A percentile compares a stretch with the other conserved stretches of the same genome.
phyloP scores from a whole-genome alignment of 2,888 invertebrate species.

The Apamea monoglypha region DNA sequence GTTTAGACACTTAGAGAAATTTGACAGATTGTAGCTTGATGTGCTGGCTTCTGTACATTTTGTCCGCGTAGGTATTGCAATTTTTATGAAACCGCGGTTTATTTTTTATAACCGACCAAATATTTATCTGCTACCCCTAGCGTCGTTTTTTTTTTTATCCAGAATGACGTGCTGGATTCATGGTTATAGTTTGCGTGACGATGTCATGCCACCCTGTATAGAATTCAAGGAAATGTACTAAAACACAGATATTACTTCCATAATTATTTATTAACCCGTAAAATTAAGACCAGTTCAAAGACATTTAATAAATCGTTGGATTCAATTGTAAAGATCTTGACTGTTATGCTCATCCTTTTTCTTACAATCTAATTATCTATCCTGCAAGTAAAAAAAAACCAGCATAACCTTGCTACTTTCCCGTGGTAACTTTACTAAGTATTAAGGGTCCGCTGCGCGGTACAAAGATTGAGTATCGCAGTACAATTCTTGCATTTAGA shows the following conservation, averaged over 20 bases:
- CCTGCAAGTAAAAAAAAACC: background rate
- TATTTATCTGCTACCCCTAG: too few relatives aligned
- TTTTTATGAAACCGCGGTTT: too few relatives aligned
- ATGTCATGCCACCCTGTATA: background rate
- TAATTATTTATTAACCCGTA: constrained; percentile 36
- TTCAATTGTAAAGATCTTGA: constrained; percentile 3
- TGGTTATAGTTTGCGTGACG: too few relatives aligned
- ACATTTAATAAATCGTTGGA: background rate
- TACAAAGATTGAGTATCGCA: constrained; percentile 12
- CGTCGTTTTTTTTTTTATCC: too few relatives aligned
- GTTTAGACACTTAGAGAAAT: too few relatives aligned
- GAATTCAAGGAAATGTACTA: background rate
- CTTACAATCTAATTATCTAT: background rate
- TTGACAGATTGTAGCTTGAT: too few relatives aligned
- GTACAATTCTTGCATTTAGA: constrained; percentile 6
- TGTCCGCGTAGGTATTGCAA: too few relatives aligned
- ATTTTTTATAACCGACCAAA: too few relatives aligned
- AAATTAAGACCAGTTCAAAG: constrained; percentile 15
- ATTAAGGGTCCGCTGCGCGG: background rate
- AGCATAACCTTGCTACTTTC: background rate
- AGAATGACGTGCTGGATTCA: background rate
- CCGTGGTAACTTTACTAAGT: constrained; percentile 9
- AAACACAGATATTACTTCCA: constrained; percentile 14
- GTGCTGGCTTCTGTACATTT: too few relatives aligned
- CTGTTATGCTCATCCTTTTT: constrained; percentile 11